Conservation (phyloP, 2,888 invertebrate genomes). For the Tipula vernalis region DNA sequence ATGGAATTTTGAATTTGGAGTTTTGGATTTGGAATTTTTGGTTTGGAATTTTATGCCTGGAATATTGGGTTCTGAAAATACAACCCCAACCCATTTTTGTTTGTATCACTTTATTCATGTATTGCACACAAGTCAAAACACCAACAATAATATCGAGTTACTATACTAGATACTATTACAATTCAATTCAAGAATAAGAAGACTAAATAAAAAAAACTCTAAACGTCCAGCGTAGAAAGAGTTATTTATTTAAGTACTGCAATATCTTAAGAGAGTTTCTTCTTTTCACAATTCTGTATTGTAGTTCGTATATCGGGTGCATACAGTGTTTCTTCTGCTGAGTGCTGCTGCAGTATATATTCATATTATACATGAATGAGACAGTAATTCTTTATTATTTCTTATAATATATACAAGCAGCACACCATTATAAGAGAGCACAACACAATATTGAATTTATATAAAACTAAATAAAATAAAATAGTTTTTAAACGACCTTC, state of each 20-base stretch:
- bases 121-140: neutral
- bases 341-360: neutral
- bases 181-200: neutral
- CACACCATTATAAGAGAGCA: neutral
- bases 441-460: neutral
- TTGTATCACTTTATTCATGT: neutral
- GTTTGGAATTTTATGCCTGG: no score
- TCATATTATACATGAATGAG: neutral
- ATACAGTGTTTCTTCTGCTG: neutral
- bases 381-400: neutral
- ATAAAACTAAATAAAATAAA: neutral
- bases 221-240: neutral
- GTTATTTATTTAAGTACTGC: neutral
- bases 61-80: no score
- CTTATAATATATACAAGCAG: neutral
- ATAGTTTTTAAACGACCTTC: neutral
- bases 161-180: neutral
- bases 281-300: neutral
- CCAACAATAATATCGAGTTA: neutral
- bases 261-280: neutral
- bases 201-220: neutral
- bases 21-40: no score
- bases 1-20: no score
- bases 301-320: neutral
- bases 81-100: no score